These are phyloP conservation scores for Rhimphoctona megacephalus DNA, from an alignment of 2,888 invertebrate species.

Conservation along the genomic window DNA sequence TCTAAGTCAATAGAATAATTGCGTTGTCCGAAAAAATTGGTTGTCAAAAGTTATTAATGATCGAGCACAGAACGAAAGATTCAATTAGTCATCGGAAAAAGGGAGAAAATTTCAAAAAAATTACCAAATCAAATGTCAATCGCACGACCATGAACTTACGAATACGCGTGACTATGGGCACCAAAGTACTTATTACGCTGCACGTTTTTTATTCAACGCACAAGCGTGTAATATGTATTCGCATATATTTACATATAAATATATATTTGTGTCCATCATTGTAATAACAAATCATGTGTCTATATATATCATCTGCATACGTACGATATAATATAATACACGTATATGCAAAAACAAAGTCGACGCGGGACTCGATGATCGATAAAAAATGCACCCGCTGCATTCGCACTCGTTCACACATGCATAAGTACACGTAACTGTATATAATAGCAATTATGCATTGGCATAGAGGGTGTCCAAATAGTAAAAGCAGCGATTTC, in stretches of 20 bases:
- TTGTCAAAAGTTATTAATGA: neutral
- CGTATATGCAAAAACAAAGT: conserved; percentile 52
- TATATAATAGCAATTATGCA: neutral
- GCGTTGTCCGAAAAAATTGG: neutral
- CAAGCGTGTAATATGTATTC: conserved; percentile 1
- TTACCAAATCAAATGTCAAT: neutral
- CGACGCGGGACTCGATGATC: conserved; percentile 61
- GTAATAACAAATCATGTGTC: conserved; percentile 29
- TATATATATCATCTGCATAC: conserved; percentile 3
- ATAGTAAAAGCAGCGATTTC: neutral
- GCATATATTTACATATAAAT: neutral
- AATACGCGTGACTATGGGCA: neutral
- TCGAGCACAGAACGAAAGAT: neutral
- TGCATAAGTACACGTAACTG: conserved; percentile 4
- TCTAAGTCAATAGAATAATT: neutral
- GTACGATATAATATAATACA: conserved; percentile 33
- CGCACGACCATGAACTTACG: neutral
- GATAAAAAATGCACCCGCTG: conserved; percentile 61
- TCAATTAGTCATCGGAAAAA: neutral
- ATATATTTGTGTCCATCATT: conserved; percentile 1
- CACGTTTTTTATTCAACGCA: conserved; percentile 1
- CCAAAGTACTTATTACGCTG: conserved; percentile 10
- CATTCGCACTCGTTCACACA: conserved; percentile 9
- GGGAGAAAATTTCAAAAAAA: too few species aligned
- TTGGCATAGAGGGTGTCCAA: neutral